Evolutionary conservation across 2,888 invertebrate species (phyloP).

Genomic region (Noctua janthina): DNA sequence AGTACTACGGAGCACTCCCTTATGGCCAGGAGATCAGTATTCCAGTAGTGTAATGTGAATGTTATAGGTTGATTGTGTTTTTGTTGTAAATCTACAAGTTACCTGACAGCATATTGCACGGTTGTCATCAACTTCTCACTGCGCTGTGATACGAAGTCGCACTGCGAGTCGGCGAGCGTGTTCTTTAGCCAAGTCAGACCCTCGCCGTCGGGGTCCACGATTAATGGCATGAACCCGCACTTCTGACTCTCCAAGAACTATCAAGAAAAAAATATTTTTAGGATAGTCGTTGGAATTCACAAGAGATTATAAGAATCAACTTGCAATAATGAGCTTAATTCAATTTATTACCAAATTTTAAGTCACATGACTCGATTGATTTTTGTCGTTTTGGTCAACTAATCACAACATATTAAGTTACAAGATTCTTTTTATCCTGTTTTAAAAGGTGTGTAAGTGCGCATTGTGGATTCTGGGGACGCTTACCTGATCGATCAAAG

Average conservation of each 20-base stretch:
- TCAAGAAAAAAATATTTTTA: constrained; percentile 14
- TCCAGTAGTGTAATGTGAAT: neutral
- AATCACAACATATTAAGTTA: neutral
- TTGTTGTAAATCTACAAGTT: constrained; percentile 38
- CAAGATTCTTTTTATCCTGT: neutral
- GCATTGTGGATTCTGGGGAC: too few relatives aligned
- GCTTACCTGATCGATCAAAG: constrained; percentile 93
- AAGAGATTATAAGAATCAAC: neutral
- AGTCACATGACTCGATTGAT: neutral
- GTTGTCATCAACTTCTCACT: constrained; percentile 93
- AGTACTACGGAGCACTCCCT: neutral
- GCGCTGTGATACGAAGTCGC: constrained; percentile 95
- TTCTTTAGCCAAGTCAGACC: constrained; percentile 95
- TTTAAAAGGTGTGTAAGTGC: neutral
- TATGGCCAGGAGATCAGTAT: neutral
- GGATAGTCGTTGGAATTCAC: neutral
- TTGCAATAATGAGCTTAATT: neutral
- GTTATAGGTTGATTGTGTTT: neutral
- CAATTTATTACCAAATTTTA: neutral
- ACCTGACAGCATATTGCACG: constrained; percentile 94
- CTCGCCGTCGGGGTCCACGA: constrained; percentile 97
- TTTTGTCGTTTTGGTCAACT: neutral
- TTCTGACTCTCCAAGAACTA: constrained; percentile 79
- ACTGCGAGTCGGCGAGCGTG: constrained; percentile 91
- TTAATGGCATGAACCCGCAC: constrained; percentile 92